Conservation (phyloP, 2,888 invertebrate genomes). For the Halictus quadricinctus region DNA sequence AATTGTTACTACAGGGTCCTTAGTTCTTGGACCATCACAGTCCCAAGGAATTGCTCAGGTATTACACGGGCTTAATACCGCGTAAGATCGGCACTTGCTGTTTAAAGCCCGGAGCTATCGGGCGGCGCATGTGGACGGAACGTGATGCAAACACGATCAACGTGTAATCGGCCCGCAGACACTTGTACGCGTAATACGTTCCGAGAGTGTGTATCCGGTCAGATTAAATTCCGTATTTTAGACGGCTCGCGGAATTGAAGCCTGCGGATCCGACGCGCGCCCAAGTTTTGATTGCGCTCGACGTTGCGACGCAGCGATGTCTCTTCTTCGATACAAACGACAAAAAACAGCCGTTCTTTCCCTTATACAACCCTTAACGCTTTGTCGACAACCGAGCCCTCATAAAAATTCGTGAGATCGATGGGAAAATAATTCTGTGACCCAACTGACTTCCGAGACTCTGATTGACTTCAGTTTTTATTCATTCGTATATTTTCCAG, state of each 20-base stretch:
- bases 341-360: not conserved
- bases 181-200: constrained; percentile 53
- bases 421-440: not conserved
- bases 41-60: constrained; percentile 29
- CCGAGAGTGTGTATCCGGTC: constrained; percentile 21
- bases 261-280: constrained; percentile 1
- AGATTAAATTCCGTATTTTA: constrained; percentile 53
- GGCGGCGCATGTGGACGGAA: constrained; percentile 63
- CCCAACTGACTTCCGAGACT: too few species aligned
- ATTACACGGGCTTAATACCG: constrained; percentile 54
- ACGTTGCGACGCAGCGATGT: not conserved
- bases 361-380: not conserved
- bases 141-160: constrained; percentile 69
- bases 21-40: constrained; percentile 1
- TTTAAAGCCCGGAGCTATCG: constrained; percentile 55
- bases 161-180: constrained; percentile 60
- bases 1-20: too few species aligned
- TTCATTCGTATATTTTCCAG: too few species aligned
- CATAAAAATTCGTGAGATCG: not conserved
- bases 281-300: constrained; percentile 12
- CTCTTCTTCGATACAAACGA: not conserved
- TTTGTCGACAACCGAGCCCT: not conserved
- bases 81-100: constrained; percentile 57
- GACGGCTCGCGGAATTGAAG: constrained; percentile 44
- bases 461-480: too few species aligned